Evolutionary conservation across 2,113 vertebrate genomes (phyloP).

Genomic region (Morone chrysops): DNA sequence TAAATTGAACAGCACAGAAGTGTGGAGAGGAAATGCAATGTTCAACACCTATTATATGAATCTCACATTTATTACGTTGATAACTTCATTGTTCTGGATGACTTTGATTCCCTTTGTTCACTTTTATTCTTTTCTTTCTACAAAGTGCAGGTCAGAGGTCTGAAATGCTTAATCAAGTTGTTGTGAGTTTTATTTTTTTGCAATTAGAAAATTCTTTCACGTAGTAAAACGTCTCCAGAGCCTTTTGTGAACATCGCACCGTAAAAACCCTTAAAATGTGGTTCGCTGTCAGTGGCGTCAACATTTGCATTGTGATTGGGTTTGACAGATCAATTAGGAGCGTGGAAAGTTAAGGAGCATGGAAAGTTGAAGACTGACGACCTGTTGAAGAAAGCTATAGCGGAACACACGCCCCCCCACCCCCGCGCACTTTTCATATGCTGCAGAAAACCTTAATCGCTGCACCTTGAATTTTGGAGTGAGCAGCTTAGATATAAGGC

Average conservation of each 20-base stretch:
- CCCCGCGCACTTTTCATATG: neutral
- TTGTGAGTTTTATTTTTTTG: constrained; percentile 5
- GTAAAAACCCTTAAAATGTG: constrained; percentile 27
- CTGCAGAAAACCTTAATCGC: neutral
- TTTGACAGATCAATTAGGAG: constrained; percentile 59
- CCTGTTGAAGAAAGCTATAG: constrained; percentile 28
- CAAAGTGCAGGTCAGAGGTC: neutral
- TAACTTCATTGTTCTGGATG: constrained; percentile 30
- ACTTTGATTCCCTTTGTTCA: constrained; percentile 28
- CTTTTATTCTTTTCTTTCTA: constrained; percentile 7
- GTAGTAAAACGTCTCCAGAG: neutral
- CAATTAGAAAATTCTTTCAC: constrained; percentile 16
- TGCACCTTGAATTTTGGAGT: constrained; percentile 19
- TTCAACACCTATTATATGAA: constrained; percentile 43
- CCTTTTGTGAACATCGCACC: constrained; percentile 26
- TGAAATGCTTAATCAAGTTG: constrained; percentile 19
- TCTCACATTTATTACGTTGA: constrained; percentile 24
- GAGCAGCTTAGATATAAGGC: neutral
- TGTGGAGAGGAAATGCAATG: constrained; percentile 2
- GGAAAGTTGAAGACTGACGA: constrained; percentile 16
- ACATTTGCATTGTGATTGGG: constrained; percentile 35
- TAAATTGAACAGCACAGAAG: constrained; percentile 5
- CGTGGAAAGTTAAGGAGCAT: neutral
- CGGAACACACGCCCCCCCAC: neutral
- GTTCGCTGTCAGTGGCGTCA: constrained; percentile 2